Evolutionary conservation across 2,797 vertebrate genomes (phyloP).

Genomic region (Gorsachius magnificus): DNA sequence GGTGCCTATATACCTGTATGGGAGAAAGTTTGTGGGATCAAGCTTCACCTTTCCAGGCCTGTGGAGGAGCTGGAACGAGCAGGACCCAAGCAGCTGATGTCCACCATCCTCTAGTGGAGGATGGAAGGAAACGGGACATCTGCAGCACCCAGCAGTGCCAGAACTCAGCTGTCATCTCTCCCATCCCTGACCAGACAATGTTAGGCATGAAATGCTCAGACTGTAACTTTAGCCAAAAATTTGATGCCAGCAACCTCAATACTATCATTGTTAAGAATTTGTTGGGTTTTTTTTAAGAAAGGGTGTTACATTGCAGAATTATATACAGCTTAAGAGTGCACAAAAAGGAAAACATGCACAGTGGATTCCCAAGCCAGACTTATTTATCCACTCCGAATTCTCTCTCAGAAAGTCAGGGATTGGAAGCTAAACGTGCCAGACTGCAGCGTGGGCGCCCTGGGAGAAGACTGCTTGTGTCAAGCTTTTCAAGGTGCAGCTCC

Average conservation of each 20-base stretch:
- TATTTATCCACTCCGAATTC: not conserved
- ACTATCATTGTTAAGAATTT: not conserved
- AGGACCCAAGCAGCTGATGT: not conserved
- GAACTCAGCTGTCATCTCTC: not conserved
- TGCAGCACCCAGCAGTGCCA: not conserved
- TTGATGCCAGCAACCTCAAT: not conserved
- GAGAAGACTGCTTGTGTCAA: not conserved
- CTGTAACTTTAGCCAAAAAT: not conserved
- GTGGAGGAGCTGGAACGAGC: not conserved
- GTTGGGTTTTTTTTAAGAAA: too few species aligned
- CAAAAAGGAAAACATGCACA: not conserved
- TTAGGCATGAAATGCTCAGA: conserved; percentile 4
- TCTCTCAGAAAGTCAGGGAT: not conserved
- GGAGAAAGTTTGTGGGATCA: not conserved
- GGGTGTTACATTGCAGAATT: not conserved
- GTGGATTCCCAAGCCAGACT: not conserved
- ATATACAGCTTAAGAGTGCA: not conserved
- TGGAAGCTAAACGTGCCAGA: not conserved
- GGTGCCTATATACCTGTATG: not conserved
- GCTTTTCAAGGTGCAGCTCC: not conserved
- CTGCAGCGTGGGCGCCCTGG: not conserved
- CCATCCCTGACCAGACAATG: not conserved
- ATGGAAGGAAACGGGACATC: not conserved
- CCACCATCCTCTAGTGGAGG: not conserved
- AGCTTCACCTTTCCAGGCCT: not conserved